Conservation (phyloP, 2,888 invertebrate genomes). For the Tholera decimalis region DNA sequence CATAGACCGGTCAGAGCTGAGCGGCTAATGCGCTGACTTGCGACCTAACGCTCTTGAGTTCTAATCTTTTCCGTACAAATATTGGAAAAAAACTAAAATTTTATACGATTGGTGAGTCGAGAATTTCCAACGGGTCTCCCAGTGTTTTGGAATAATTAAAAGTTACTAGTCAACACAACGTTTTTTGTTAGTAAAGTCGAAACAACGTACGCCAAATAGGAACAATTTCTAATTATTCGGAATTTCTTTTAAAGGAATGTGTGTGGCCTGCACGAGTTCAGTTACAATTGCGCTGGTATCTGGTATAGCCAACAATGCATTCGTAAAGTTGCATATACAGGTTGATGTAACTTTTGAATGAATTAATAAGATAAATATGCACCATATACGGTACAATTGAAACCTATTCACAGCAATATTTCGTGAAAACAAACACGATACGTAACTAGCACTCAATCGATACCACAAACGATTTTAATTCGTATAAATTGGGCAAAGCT, state of each 20-base stretch:
- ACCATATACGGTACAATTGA: background rate
- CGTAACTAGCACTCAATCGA: conserved; percentile 60
- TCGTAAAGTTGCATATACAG: background rate
- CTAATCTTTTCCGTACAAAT: conserved; percentile 25
- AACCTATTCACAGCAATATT: conserved; percentile 12
- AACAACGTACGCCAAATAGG: conserved; percentile 3
- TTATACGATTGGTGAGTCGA: background rate
- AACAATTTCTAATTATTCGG: conserved; percentile 15
- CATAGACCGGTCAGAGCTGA: conserved; percentile 40
- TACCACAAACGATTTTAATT: conserved; percentile 72
- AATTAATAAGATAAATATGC: background rate
- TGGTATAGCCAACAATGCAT: background rate
- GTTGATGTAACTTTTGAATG: background rate
- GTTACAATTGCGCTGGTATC: background rate
- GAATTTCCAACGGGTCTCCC: background rate
- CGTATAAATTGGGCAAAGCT: conserved; percentile 75
- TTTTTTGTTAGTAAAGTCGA: background rate
- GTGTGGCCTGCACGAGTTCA: background rate
- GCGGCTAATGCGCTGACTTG: conserved; percentile 38
- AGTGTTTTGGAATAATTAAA: conserved; percentile 13
- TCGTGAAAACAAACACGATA: conserved; percentile 52
- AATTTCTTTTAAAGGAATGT: background rate
- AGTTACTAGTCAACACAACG: conserved; percentile 3
- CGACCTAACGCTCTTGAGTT: conserved; percentile 29
- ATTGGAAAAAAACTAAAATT: conserved; percentile 1